These are phyloP conservation scores for Ameiurus melas DNA, from an alignment of 2,113 vertebrate species.

Conservation along the genomic window DNA sequence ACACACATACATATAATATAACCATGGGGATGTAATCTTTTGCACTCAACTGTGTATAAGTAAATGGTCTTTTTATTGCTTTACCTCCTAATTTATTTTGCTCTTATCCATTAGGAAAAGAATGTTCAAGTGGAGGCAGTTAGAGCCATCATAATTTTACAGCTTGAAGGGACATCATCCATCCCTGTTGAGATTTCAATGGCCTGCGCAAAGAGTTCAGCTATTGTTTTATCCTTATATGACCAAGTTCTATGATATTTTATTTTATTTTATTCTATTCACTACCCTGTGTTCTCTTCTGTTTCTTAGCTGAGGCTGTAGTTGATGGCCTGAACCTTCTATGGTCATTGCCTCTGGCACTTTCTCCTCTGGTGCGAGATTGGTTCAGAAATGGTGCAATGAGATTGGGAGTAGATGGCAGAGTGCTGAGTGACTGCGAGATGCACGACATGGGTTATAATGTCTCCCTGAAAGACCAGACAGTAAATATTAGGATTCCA, in stretches of 20 bases:
- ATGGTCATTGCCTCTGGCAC: conserved; percentile 49
- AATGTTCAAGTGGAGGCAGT: conserved; percentile 55
- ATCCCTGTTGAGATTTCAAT: conserved; percentile 50
- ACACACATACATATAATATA: too few species aligned
- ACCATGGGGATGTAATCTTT: not conserved
- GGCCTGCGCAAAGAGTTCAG: conserved; percentile 52
- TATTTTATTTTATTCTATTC: not conserved
- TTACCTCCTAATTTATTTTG: not conserved
- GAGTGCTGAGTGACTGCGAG: conserved; percentile 42
- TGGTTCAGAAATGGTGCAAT: conserved; percentile 42
- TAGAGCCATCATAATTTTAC: conserved; percentile 49
- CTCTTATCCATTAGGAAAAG: conserved; percentile 45
- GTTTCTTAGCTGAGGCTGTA: conserved; percentile 46
- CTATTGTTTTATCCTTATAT: not conserved
- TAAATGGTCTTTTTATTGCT: not conserved
- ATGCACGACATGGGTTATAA: conserved; percentile 38
- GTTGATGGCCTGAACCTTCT: conserved; percentile 52
- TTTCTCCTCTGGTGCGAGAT: conserved; percentile 49
- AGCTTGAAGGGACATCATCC: conserved; percentile 35
- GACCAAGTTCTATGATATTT: not conserved
- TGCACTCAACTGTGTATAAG: not conserved
- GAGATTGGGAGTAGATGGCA: conserved; percentile 42
- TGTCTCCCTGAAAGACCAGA: conserved; percentile 38
- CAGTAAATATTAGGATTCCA: conserved; percentile 56
- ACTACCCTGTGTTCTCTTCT: not conserved